Evolutionary conservation across 2,113 vertebrate species (phyloP).

Genomic region (Cisticola juncidis): DNA sequence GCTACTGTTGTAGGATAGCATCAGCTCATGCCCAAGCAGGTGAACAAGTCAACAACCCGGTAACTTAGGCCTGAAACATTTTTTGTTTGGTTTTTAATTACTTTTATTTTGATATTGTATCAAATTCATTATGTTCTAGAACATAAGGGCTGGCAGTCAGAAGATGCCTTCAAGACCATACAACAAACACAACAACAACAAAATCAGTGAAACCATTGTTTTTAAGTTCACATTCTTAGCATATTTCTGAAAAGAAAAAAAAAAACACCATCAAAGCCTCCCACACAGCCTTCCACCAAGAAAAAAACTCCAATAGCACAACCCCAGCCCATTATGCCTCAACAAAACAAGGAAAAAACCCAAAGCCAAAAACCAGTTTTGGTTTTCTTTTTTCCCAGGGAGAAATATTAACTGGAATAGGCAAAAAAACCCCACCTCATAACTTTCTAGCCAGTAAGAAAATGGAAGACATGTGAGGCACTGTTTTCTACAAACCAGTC

Average conservation of each 20-base stretch:
- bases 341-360: neutral
- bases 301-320: neutral
- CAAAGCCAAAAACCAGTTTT: neutral
- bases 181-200: neutral
- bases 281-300: neutral
- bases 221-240: neutral
- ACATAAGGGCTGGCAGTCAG: neutral
- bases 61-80: neutral
- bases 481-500: neutral
- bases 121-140: neutral
- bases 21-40: neutral
- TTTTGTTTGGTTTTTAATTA: neutral
- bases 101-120: neutral
- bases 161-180: neutral
- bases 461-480: fast-evolving
- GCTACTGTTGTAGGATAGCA: neutral
- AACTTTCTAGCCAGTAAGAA: neutral
- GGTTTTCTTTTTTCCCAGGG: neutral
- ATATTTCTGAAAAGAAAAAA: neutral
- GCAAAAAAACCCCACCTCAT: neutral
- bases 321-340: fast-evolving
- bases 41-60: neutral
- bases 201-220: neutral
- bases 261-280: neutral
- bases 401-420: neutral